Conservation (phyloP, 1,140 invertebrate species). For the Drosophila orosa region DNA sequence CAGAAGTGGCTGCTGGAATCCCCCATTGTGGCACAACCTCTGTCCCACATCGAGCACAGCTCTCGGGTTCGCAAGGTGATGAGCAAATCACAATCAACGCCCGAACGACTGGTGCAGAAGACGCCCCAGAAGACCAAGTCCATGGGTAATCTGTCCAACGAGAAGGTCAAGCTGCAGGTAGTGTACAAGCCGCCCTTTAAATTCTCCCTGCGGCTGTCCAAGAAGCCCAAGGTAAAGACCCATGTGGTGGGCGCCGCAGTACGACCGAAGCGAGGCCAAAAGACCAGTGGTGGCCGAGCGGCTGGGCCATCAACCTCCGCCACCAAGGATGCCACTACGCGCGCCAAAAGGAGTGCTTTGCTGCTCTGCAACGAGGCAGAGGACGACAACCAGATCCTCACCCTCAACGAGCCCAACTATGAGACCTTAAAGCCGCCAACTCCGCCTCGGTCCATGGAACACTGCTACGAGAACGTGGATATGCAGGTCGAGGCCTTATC, state of each 20-base stretch:
- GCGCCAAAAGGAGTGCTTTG: conserved; percentile 67
- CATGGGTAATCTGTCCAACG: conserved; percentile 84
- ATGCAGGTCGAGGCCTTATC: conserved; percentile 43
- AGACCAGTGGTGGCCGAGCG: conserved; percentile 31
- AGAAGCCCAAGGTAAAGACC: conserved; percentile 86
- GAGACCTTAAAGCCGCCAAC: conserved; percentile 77
- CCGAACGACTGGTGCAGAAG: conserved; percentile 72
- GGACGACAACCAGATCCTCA: conserved; percentile 82
- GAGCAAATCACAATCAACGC: conserved; percentile 82
- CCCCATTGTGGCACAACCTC: conserved; percentile 84
- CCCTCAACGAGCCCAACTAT: conserved; percentile 79
- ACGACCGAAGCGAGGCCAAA: conserved; percentile 61
- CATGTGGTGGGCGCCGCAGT: conserved; percentile 73
- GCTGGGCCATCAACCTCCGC: conserved; percentile 47
- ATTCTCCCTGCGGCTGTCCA: conserved; percentile 91
- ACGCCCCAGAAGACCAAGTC: conserved; percentile 83
- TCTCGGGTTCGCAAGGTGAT: conserved; percentile 79
- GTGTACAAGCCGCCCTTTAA: conserved; percentile 94
- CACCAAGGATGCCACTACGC: conserved; percentile 49
- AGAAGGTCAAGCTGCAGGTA: conserved; percentile 91
- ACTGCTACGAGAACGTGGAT: conserved; percentile 77
- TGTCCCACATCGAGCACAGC: conserved; percentile 88
- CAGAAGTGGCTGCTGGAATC: conserved; percentile 93
- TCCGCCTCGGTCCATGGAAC: conserved; percentile 41
- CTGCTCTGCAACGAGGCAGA: conserved; percentile 72